phyloP scores from a whole-genome alignment of 2,113 vertebrate genomes.

The Strix uralensis region DNA sequence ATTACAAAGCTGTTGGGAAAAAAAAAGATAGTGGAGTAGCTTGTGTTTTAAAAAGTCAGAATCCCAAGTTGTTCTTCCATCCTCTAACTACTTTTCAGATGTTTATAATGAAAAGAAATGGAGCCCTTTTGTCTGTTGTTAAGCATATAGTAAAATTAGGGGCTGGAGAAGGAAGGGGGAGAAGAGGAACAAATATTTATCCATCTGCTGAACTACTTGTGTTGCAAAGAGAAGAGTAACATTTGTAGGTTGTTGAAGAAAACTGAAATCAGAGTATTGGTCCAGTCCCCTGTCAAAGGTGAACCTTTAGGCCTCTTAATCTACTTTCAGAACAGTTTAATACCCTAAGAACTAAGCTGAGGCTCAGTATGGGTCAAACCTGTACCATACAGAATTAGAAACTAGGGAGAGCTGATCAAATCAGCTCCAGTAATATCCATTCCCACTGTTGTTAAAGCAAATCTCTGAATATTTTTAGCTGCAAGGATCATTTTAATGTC shows the following conservation, averaged over 20 bases:
- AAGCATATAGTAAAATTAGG: not conserved
- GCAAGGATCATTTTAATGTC: constrained; percentile 63
- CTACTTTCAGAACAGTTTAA: constrained; percentile 43
- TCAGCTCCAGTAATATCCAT: constrained; percentile 3
- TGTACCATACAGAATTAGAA: constrained; percentile 7
- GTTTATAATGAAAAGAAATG: not conserved
- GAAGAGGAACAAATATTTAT: not conserved
- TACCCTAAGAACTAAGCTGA: constrained; percentile 52
- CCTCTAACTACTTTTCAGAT: not conserved
- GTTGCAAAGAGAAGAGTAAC: constrained; percentile 1
- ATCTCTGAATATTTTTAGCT: constrained; percentile 39
- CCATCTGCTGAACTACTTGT: not conserved
- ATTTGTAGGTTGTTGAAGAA: not conserved
- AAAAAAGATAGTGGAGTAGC: not conserved
- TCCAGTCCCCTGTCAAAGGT: constrained; percentile 8
- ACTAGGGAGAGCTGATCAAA: not conserved
- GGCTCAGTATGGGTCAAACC: not conserved
- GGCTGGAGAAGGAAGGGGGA: not conserved
- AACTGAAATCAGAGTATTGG: not conserved
- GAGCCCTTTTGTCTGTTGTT: not conserved
- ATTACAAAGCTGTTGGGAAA: constrained; percentile 9
- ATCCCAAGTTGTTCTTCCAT: constrained; percentile 31
- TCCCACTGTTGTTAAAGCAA: constrained; percentile 26
- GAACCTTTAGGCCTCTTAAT: constrained; percentile 6
- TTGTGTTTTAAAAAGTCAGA: not conserved